Evolutionary conservation across 2,888 invertebrate species (phyloP).

Genomic region (Alloplasta piceator): DNA sequence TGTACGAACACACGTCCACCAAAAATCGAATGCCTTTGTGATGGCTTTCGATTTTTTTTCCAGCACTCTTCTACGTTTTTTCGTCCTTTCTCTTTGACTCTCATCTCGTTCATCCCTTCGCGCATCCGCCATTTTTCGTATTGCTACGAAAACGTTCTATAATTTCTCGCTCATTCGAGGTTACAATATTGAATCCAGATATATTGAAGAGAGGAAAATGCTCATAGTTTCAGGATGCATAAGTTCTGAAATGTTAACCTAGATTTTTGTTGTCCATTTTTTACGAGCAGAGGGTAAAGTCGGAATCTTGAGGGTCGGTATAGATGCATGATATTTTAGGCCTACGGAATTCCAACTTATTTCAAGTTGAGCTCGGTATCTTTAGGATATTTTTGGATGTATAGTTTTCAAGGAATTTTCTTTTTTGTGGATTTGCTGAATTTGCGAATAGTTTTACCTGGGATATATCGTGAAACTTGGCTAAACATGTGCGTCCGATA

Average conservation of each 20-base stretch:
- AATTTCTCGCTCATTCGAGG: slow-evolving; percentile 1
- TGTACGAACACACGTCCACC: slow-evolving; percentile 68
- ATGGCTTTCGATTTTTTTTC: slow-evolving; percentile 74
- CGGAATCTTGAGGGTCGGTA: too few species aligned
- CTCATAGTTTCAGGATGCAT: too few species aligned
- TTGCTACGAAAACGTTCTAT: not conserved
- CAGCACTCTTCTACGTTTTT: slow-evolving; percentile 27
- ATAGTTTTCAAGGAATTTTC: too few species aligned
- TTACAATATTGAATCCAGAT: not conserved
- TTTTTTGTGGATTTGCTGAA: too few species aligned
- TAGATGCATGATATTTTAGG: too few species aligned
- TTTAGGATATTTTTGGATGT: too few species aligned
- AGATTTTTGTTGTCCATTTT: too few species aligned
- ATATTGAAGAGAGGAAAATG: too few species aligned
- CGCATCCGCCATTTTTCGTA: slow-evolving; percentile 9
- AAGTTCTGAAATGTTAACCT: too few species aligned
- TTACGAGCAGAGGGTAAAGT: too few species aligned
- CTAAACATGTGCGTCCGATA: slow-evolving; percentile 57
- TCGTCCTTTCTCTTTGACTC: slow-evolving; percentile 14
- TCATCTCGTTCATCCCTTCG: not conserved
- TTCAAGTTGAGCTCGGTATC: too few species aligned
- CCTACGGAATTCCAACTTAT: too few species aligned
- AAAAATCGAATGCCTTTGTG: slow-evolving; percentile 44
- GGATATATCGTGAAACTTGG: slow-evolving; percentile 57
- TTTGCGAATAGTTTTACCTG: not conserved